phyloP scores from a whole-genome alignment of 2,113 vertebrate species.

The Mormyrus lacerda region DNA sequence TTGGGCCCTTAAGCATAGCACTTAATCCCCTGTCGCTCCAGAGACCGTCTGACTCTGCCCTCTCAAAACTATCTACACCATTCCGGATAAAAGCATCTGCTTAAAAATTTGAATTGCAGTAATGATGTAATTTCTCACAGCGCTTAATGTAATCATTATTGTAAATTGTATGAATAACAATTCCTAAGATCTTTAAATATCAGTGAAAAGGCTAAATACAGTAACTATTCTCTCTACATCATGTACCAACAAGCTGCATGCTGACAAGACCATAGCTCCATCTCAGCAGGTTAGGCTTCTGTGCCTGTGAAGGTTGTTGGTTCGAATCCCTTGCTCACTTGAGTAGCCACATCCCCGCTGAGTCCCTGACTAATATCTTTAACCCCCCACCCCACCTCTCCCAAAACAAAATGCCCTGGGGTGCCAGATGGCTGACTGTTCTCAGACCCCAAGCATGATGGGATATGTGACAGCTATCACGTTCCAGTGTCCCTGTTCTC shows the following conservation, averaged over 20 bases:
- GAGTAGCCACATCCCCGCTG: background rate
- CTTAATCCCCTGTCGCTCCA: background rate
- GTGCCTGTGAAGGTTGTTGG: background rate
- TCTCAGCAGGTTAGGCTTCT: background rate
- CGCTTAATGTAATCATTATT: background rate
- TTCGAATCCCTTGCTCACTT: background rate
- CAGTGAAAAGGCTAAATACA: background rate
- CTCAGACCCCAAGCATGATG: background rate
- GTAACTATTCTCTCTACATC: background rate
- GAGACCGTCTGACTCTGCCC: background rate
- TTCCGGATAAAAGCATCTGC: background rate
- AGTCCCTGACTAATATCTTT: background rate
- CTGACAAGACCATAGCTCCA: background rate
- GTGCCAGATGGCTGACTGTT: background rate
- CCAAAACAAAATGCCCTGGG: background rate
- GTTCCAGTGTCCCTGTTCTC: background rate
- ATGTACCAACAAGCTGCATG: background rate
- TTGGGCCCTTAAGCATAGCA: background rate
- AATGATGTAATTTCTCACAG: background rate
- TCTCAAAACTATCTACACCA: background rate
- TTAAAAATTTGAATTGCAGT: background rate
- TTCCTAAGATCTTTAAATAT: background rate
- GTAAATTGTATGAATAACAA: background rate
- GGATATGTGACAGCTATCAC: background rate
- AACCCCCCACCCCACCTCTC: background rate